phyloP scores from a whole-genome alignment of 2,797 vertebrate species.

The Hemitrygon akajei region DNA sequence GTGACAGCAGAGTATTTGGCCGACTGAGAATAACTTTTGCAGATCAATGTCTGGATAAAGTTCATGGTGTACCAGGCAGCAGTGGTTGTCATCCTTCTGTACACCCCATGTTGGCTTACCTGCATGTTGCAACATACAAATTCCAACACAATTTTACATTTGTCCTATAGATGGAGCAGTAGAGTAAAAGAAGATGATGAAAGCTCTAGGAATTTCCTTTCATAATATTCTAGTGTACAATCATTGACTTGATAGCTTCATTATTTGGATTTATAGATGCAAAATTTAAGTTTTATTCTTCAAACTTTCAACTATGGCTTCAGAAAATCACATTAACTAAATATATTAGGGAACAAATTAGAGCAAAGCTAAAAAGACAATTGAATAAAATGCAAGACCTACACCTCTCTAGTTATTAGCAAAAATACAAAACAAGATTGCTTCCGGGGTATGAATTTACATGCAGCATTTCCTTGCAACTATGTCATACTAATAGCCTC shows the following conservation, averaged over 20 bases:
- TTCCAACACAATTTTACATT: neutral
- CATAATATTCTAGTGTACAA: neutral
- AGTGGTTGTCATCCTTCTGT: too few species aligned
- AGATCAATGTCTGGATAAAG: too few species aligned
- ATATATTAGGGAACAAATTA: neutral
- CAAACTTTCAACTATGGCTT: neutral
- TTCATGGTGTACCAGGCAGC: too few species aligned
- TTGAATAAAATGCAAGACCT: neutral
- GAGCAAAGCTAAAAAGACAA: neutral
- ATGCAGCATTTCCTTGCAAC: neutral
- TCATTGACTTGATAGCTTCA: neutral
- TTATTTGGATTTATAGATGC: neutral
- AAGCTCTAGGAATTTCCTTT: neutral
- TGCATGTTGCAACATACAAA: neutral
- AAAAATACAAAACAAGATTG: neutral
- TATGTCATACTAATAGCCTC: neutral
- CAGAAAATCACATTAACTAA: conserved; percentile 4
- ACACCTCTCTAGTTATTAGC: neutral
- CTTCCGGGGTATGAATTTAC: neutral
- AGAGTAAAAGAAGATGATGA: neutral
- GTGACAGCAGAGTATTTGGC: too few species aligned
- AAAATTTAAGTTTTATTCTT: neutral
- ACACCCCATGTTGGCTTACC: too few species aligned
- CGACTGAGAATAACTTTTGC: too few species aligned
- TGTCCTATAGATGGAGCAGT: conserved; percentile 32